A percentile compares a stretch with the other conserved stretches of the same genome.
phyloP scores from a whole-genome alignment of 2,113 vertebrate genomes.

The Heterotis niloticus region DNA sequence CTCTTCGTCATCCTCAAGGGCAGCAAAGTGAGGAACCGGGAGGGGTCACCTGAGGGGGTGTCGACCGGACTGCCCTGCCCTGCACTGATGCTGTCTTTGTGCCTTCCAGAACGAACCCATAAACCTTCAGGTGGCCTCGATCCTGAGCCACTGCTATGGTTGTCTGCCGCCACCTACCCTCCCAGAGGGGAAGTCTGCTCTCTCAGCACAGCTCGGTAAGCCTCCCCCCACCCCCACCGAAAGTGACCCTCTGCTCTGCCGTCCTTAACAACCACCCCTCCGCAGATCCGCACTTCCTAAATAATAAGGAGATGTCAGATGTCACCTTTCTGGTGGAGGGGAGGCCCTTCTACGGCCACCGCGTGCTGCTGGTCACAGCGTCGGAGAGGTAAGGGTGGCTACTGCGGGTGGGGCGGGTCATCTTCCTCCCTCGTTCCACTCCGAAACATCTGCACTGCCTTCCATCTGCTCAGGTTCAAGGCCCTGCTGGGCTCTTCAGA shows the following conservation, averaged over 20 bases:
- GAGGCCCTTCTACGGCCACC: slow-evolving; percentile 92
- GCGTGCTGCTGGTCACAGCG: slow-evolving; percentile 89
- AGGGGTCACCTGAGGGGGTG: not conserved
- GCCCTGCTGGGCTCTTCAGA: slow-evolving; percentile 77
- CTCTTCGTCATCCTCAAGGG: slow-evolving; percentile 85
- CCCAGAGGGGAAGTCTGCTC: slow-evolving; percentile 72
- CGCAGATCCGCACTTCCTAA: slow-evolving; percentile 91
- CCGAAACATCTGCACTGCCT: not conserved
- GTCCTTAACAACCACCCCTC: not conserved
- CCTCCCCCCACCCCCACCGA: not conserved
- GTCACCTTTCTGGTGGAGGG: slow-evolving; percentile 92
- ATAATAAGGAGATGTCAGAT: slow-evolving; percentile 96
- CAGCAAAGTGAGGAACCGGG: slow-evolving; percentile 71
- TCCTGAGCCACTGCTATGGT: slow-evolving; percentile 89
- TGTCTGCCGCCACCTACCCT: slow-evolving; percentile 82
- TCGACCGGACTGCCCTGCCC: no score
- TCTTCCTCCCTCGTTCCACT: slow-evolving; percentile 6
- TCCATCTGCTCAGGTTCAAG: slow-evolving; percentile 77
- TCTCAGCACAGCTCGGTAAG: slow-evolving; percentile 83
- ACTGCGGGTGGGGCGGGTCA: not conserved
- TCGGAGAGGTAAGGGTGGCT: slow-evolving; percentile 79
- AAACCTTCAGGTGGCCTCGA: slow-evolving; percentile 79
- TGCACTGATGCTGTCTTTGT: not conserved
- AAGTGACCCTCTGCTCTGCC: not conserved
- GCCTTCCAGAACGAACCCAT: slow-evolving; percentile 78